Conservation (phyloP, 2,113 vertebrate species). For the Anas platyrhynchos region DNA sequence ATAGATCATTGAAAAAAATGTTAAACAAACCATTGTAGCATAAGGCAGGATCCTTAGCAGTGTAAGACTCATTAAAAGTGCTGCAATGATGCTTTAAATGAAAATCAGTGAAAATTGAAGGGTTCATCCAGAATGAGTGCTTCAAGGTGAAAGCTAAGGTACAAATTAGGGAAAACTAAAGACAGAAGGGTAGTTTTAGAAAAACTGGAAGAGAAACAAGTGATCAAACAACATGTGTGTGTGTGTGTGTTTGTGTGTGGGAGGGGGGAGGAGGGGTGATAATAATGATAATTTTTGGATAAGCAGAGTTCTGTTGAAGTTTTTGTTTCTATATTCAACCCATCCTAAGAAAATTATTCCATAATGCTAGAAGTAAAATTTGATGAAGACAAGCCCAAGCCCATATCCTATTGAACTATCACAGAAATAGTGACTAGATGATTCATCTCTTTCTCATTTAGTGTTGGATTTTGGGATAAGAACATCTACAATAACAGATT, state of each 20-base stretch:
- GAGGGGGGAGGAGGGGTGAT: too few species aligned
- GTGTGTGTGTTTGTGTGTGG: too few species aligned
- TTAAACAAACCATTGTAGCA: neutral
- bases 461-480: neutral
- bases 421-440: neutral
- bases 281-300: neutral
- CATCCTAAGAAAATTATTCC: neutral
- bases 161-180: neutral
- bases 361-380: neutral
- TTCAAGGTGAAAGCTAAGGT: neutral
- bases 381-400: neutral
- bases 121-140: neutral
- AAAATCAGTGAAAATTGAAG: neutral
- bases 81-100: neutral
- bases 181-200: neutral
- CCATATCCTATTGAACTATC: neutral
- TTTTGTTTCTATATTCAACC: neutral
- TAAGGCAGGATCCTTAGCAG: neutral
- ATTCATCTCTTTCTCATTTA: neutral
- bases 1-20: neutral
- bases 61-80: neutral
- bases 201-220: neutral
- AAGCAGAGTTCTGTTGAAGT: neutral
- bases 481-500: neutral
- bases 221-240: neutral